Conservation (phyloP, 2,797 vertebrate genomes). For the Anableps anableps region DNA sequence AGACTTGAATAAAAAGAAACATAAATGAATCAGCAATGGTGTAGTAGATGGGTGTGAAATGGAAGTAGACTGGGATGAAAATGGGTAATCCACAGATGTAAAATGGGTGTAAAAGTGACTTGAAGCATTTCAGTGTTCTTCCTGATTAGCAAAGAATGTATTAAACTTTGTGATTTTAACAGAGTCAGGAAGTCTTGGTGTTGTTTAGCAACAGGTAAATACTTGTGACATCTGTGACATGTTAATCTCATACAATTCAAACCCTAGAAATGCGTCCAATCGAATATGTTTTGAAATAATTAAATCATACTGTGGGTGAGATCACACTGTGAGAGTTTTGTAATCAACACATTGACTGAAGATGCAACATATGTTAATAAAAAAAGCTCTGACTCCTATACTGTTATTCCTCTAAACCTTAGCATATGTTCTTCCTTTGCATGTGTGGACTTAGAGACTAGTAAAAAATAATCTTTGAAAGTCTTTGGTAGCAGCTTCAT, state of each 20-base stretch:
- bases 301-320: constrained; percentile 42
- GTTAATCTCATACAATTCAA: constrained; percentile 5
- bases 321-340: constrained; percentile 39
- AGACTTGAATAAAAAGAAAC: neutral
- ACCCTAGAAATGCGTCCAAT: constrained; percentile 2
- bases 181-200: neutral
- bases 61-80: neutral
- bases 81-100: neutral
- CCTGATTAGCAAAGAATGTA: neutral
- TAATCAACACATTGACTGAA: constrained; percentile 50
- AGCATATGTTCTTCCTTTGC: constrained; percentile 37
- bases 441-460: neutral
- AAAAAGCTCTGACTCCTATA: constrained; percentile 25
- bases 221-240: neutral
- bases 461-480: constrained; percentile 8
- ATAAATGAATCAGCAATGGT: neutral
- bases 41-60: neutral
- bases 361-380: constrained; percentile 37
- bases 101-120: neutral
- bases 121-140: neutral
- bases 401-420: constrained; percentile 5
- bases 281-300: constrained; percentile 26
- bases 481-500: constrained; percentile 7
- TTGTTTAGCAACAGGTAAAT: neutral
- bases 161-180: neutral